Evolutionary conservation across 2,797 vertebrate genomes (phyloP), one percentile per base, ranked within the genome.

Genomic region (Acanthurus leucopareius): DNA sequence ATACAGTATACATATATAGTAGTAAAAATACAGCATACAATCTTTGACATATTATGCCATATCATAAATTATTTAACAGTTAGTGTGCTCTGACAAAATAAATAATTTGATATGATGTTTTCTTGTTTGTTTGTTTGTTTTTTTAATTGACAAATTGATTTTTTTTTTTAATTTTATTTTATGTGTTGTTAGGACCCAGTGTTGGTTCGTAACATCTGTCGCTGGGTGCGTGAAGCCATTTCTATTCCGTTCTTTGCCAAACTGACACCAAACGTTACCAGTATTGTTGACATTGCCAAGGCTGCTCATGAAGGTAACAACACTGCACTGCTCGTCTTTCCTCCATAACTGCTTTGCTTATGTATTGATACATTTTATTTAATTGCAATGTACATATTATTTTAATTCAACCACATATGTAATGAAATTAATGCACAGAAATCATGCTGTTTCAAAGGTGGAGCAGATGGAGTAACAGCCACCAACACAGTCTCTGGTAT

Each of bases 131-230:
- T 25, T 25, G 2, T 25, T 25, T 25, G 3, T 2, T 60, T 22
- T 77, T 35, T 28, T 38, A 35, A 0, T 67, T 7, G 16, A 49
- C 11, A 3, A 63, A 25, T 58, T n/a, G 16, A 15, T 59, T 13
- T 44, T 53, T 74, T 14, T 32, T 25, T 25, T 25, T 25, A 2
- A 25, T 25, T 25, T 25, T 14, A 73, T 7, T 60, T 32, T 84
- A 32, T 78, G 52, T 59, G n/a, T 64, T 38, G 91, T 94, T 90
- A 99, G 98, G 97, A 99, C 94, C 96, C 97, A 83, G 97, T 97
- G 87, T 92, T 99, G 93, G 97, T 99, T 75, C 94, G 96, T 77
- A 99, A 99, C 96, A 99, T 99, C 95, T 99, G 98, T 84, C 96
- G 96, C 73, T 99, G 98, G 97, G 96, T 99, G 77, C 96, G 97